Percentiles rank a stretch among this genome's conserved stretches.
Evolutionary conservation across 2,888 invertebrate species (phyloP).

Genomic region (Harpalus rubripes): DNA sequence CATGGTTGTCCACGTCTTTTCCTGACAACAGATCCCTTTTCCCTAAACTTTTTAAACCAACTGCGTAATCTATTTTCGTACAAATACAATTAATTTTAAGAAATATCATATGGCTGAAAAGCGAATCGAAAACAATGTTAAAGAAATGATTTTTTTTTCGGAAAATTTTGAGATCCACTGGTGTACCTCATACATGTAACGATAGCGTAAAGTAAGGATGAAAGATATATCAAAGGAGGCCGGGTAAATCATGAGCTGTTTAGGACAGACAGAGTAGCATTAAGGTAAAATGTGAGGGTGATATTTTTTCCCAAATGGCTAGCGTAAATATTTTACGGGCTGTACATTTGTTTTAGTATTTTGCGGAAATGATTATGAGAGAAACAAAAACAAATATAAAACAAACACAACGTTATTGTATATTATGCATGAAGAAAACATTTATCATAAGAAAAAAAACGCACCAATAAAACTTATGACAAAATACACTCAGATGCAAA

Average conservation of each 20-base stretch:
- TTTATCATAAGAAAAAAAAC: neutral
- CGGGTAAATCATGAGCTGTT: slow-evolving; percentile 46
- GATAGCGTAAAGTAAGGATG: slow-evolving; percentile 29
- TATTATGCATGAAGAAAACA: neutral
- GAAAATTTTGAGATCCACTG: neutral
- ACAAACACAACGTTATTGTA: neutral
- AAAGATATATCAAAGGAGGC: slow-evolving; percentile 17
- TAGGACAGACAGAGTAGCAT: slow-evolving; percentile 35
- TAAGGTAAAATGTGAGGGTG: slow-evolving; percentile 16
- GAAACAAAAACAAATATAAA: neutral
- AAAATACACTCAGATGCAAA: too few relatives aligned
- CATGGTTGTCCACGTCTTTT: too few relatives aligned
- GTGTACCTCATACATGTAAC: slow-evolving; percentile 3
- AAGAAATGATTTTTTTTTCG: neutral
- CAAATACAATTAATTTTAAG: too few relatives aligned
- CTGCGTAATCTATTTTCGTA: too few relatives aligned
- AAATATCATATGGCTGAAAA: too few relatives aligned
- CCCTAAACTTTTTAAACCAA: too few relatives aligned
- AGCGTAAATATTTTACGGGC: slow-evolving; percentile 7
- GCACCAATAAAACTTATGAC: neutral
- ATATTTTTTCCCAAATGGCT: slow-evolving; percentile 15
- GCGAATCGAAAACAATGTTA: too few relatives aligned
- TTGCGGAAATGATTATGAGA: neutral
- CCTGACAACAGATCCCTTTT: too few relatives aligned
- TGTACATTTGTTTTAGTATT: slow-evolving; percentile 26